Evolutionary conservation across 2,888 invertebrate species (phyloP), one percentile per base, ranked within the genome.

Genomic region (Girardia tigrina): DNA sequence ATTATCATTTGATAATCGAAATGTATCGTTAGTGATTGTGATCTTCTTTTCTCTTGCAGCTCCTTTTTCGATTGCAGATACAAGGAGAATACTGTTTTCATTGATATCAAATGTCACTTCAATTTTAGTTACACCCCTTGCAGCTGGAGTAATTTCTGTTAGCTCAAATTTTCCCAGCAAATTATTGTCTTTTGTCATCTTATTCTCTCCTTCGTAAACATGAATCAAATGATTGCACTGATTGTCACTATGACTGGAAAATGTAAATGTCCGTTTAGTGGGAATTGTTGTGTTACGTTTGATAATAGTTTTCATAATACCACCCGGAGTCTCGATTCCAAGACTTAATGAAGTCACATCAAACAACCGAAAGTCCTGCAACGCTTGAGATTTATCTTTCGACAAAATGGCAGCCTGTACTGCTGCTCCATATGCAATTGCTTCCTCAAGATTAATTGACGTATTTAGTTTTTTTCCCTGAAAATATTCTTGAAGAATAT

Each of bases 231-330:
- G n/a, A n/a, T n/a, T n/a, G n/a, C n/a, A n/a, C n/a, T n/a, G 95
- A 86, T 97, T 97, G 86, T 97, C 95, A 0, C 93, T 91, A 85
- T 94, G 94, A 1, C 95, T 95, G 79, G 94, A 94, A 87, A 94
- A 94, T 36, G 91, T 92, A 84, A 94, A 93, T 0, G 92, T 92
- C 85, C 94, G 92, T 86, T 94, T 94, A 78, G 93, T 93, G 77
- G 94, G 94, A 84, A 95, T 94, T 83, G 92, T 92, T 28, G 94
- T 92, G 87, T 95, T 97, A 77, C 95, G 89, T 86, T 94, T 93
- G 86, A 98, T 95, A 76, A 98, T 88, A 0, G 91, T 90, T 75
- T 94, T 94, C 95, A 97, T 97, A 29, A 91, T 91, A 78, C 91
- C 91, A 77, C 91, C 91, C 79, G 91, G 91, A 23, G 91, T 92